Conservation (phyloP, 2,797 vertebrate genomes). For the Anabacerthia variegaticeps region DNA sequence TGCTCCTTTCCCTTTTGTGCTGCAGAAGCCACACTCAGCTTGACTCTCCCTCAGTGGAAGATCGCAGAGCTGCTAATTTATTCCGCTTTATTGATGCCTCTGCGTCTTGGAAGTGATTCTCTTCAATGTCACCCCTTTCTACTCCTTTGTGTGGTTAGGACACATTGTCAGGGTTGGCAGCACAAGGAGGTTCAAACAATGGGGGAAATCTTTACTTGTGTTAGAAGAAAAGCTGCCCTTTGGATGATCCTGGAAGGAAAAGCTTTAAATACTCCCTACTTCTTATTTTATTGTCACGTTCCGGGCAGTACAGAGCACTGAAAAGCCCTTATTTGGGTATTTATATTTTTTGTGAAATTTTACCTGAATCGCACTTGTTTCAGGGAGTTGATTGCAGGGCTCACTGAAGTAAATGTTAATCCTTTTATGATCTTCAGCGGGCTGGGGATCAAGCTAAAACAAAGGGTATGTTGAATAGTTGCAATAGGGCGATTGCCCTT, state of each 20-base stretch:
- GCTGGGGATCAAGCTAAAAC: not conserved
- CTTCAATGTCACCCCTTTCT: not conserved
- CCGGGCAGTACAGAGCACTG: not conserved
- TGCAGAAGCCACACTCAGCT: not conserved
- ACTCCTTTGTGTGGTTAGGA: not conserved
- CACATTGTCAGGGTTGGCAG: not conserved
- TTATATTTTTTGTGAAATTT: not conserved
- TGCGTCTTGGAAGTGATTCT: not conserved
- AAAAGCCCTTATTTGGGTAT: not conserved
- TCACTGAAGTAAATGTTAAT: not conserved
- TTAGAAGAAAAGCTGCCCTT: conserved; percentile 50
- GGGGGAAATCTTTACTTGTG: not conserved
- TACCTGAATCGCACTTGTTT: not conserved
- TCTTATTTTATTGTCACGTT: not conserved
- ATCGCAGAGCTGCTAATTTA: not conserved
- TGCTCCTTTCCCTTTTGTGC: not conserved
- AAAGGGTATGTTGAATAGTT: not conserved
- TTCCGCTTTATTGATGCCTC: not conserved
- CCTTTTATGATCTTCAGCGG: not conserved
- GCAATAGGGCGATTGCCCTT: not conserved
- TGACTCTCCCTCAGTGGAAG: not conserved
- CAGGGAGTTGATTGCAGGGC: not conserved
- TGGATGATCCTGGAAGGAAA: conserved; percentile 6
- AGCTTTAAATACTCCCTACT: not conserved
- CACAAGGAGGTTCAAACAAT: not conserved